Evolutionary conservation across 2,888 invertebrate genomes (phyloP).

Genomic region (Thelaira solivaga): DNA sequence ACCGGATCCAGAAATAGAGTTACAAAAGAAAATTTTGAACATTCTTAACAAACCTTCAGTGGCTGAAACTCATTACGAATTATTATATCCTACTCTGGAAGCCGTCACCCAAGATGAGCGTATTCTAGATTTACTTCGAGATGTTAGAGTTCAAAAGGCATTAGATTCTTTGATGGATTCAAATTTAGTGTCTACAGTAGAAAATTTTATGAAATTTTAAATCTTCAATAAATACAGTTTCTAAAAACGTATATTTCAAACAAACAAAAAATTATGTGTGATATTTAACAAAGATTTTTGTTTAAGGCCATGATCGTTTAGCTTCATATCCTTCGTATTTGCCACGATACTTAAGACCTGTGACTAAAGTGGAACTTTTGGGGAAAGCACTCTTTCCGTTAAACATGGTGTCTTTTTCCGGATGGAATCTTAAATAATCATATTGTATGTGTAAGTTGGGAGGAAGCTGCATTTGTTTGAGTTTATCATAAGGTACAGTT

Average conservation of each 20-base stretch:
- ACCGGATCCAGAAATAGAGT: conserved; percentile 75
- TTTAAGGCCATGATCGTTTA: conserved; percentile 81
- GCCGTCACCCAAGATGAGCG: conserved; percentile 74
- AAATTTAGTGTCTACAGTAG: conserved; percentile 69
- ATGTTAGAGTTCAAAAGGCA: conserved; percentile 88
- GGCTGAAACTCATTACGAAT: conserved; percentile 69
- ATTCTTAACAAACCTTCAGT: conserved; percentile 76
- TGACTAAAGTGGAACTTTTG: conserved; percentile 88
- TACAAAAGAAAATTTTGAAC: conserved; percentile 76
- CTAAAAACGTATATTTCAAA: neutral
- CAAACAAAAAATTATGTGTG: neutral
- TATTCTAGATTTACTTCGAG: conserved; percentile 82
- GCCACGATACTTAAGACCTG: conserved; percentile 87
- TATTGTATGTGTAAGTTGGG: conserved; percentile 91
- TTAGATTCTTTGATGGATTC: conserved; percentile 82
- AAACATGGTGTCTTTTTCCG: conserved; percentile 85
- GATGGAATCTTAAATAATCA: conserved; percentile 90
- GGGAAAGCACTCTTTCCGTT: conserved; percentile 90
- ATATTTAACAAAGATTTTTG: neutral
- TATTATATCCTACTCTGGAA: conserved; percentile 71
- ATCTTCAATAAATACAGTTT: neutral
- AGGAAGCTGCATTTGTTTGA: conserved; percentile 86
- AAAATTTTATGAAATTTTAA: conserved; percentile 68
- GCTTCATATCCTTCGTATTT: conserved; percentile 87
- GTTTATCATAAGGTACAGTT: conserved; percentile 84